Evolutionary conservation across 2,888 invertebrate species (phyloP).

Genomic region (Exocentrus adspersus): DNA sequence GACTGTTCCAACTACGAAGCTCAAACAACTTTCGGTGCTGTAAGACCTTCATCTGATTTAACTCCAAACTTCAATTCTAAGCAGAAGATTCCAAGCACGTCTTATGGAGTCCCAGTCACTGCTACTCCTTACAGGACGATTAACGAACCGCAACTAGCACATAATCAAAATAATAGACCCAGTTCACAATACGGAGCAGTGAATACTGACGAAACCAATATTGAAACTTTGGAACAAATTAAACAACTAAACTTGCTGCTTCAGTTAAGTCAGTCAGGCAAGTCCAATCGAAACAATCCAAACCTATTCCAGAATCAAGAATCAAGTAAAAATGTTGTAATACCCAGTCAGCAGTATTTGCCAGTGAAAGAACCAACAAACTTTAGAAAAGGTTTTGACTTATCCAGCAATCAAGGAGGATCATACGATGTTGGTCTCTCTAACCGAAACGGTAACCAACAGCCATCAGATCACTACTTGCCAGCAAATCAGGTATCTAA

Average conservation of each 20-base stretch:
- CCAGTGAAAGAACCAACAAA: slow-evolving; percentile 33
- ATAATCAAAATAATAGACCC: background rate
- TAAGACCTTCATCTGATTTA: background rate
- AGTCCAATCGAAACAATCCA: slow-evolving; percentile 12
- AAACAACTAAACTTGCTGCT: slow-evolving; percentile 22
- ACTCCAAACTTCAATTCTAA: background rate
- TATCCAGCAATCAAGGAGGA: background rate
- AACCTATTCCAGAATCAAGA: slow-evolving; percentile 6
- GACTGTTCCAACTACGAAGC: slow-evolving; percentile 1
- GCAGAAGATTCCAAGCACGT: background rate
- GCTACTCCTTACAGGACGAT: background rate
- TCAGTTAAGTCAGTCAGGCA: slow-evolving; percentile 5
- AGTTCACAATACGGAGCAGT: slow-evolving; percentile 38
- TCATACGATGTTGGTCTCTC: background rate
- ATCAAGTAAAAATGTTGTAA: slow-evolving; percentile 12
- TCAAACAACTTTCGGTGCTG: slow-evolving; percentile 22
- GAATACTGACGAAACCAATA: slow-evolving; percentile 27
- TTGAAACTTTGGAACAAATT: slow-evolving; percentile 40
- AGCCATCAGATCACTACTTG: slow-evolving; percentile 9
- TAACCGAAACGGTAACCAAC: background rate
- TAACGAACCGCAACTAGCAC: background rate
- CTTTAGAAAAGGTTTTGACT: slow-evolving; percentile 25
- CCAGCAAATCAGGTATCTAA: background rate
- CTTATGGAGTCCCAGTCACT: slow-evolving; percentile 16
- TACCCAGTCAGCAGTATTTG: slow-evolving; percentile 32